Base-by-base conservation (phyloP, 2,888 invertebrate genomes). In the Malacosoma neustria region DNA sequence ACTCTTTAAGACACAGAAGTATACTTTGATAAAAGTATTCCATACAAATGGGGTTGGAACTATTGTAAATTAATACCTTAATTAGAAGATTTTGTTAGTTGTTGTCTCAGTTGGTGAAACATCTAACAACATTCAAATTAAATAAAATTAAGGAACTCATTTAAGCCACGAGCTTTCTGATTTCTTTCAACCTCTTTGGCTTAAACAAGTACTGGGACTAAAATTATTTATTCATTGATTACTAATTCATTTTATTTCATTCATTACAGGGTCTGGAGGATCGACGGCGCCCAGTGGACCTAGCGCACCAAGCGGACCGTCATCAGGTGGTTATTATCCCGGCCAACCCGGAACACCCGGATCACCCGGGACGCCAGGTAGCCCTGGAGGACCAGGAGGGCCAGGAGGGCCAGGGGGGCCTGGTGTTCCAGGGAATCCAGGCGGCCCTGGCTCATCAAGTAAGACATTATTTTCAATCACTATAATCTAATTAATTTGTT, bases 361-460 rank as follows among this genome's bases (percentile, higher is more conserved):
- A 5, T 6, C 41, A 13, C 56, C 58, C 1, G 59, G 60, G 13
- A 36, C 48, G 6, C 54, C 58, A 12, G 56, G 57, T 4, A 36
- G 40, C 30, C 61, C 54, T 35, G 59, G 58, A 12, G 43, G 42
- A 2, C 53, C 50, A 2, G 52, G 59, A 1, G 49, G 52, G 1
- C 57, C 61, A 0, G 67, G 59, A 1, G 48, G 45, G 2, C 62
- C 49, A 22, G 42, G 45, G 47, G 59, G 35, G 11, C 68, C 50
- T 42, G 79, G 39, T 72, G 62, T 49, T 14, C 54, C 52, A 43
- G 33, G 39, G 11, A 37, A 47, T 33, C 54, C 68, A 22, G 62
- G 61, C 40, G 30, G 47, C 3, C 44, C 41, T 7, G 50, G 45
- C 14, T 40, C 51, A 35, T 40, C 41, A 31, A 44, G 43, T 12